phyloP scores from a whole-genome alignment of 2,797 vertebrate species.

The Fratercula arctica region DNA sequence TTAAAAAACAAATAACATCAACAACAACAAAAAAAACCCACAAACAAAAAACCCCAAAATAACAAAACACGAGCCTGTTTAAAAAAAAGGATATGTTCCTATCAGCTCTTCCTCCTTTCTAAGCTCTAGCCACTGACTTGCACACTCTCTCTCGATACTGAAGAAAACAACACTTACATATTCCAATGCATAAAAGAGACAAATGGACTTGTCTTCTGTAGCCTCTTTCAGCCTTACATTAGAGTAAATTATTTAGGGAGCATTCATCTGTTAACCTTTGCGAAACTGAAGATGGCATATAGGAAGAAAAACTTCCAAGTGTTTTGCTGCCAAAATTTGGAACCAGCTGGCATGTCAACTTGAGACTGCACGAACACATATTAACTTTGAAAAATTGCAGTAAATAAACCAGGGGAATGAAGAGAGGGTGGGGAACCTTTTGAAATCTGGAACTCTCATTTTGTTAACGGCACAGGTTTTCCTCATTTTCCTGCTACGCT shows the following conservation, averaged over 20 bases:
- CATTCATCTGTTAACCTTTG: constrained; percentile 69
- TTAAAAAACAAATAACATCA: not conserved
- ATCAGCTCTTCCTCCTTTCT: not conserved
- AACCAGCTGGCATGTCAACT: constrained; percentile 49
- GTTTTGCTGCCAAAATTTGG: constrained; percentile 54
- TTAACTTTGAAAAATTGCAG: constrained; percentile 64
- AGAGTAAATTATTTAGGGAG: constrained; percentile 70
- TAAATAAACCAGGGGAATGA: constrained; percentile 22
- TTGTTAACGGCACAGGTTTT: not conserved
- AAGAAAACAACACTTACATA: constrained; percentile 52
- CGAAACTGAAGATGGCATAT: constrained; percentile 44
- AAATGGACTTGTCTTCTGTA: constrained; percentile 58
- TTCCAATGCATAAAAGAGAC: constrained; percentile 61
- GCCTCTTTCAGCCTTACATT: constrained; percentile 63
- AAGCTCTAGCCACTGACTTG: not conserved
- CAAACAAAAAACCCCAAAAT: not conserved
- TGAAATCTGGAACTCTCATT: constrained; percentile 32
- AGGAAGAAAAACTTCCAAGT: constrained; percentile 61
- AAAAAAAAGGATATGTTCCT: not conserved
- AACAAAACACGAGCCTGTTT: not conserved
- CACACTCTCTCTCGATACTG: not conserved
- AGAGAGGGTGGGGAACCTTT: not conserved
- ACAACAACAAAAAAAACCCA: not conserved
- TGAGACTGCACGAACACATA: constrained; percentile 31
- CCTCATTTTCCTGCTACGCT: not conserved